Base-by-base conservation (phyloP, 2,113 vertebrate genomes). In the Zingel zingel region DNA sequence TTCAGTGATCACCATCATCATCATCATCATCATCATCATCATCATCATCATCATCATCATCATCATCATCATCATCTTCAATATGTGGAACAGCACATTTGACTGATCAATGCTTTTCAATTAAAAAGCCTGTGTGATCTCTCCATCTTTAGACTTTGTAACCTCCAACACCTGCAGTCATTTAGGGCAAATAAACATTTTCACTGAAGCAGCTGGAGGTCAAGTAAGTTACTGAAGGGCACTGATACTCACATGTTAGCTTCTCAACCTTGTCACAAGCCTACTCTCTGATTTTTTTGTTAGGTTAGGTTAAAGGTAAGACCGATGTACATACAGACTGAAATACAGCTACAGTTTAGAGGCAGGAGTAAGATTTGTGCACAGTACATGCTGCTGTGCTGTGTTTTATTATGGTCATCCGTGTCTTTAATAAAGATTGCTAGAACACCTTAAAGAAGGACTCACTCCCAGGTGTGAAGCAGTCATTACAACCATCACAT, bases 1-100 rank as follows among this genome's bases (percentile, higher is more conserved):
- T 58, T 71, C 51, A 58, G 18, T 19, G 36, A 23, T 62, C 25
- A 43, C 51, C 13, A 53, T 59, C 51, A 23, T 67, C 21, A 33
- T 53, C n/a, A 51, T 74, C 19, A 72, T 79, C 18, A 62, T 79
- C 61, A 77, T 45, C 54, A 83, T 75, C 39, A 66, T 62, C 14
- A 18, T 23, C 4, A 19, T 73, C 16, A 36, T 54, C n/a, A 53
- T 75, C 21, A 68, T 79, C 15, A 15, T 65, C 18, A n/a, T 65
- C 21, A 72, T 36, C 54, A 83, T 75, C 43, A 67, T 63, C 15
- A 9, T 30, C 2, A 12, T 1, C 50, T 51, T n/a, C 27, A 21
- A 21, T 19, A 68, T 68, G 15, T 54, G 21, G 2, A 30, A 36
- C 5, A 15, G 36, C 23, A 21, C 53, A 53, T 25, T 70, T 36